Evolutionary conservation across 2,888 invertebrate species (phyloP).

Genomic region (Deilephila elpenor): DNA sequence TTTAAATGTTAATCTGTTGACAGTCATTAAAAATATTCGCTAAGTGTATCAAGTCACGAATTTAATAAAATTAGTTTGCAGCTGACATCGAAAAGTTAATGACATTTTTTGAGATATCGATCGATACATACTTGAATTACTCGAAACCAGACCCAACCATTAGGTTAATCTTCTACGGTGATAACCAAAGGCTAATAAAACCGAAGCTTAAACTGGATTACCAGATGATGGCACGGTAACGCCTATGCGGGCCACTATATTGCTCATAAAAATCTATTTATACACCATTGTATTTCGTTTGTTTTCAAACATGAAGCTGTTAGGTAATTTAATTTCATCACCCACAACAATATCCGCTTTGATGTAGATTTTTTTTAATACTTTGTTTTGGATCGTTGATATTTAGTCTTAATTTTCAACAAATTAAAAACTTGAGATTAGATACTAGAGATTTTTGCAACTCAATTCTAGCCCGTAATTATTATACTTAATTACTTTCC

Average conservation of each 20-base stretch:
- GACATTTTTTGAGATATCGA: not conserved
- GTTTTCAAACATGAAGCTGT: constrained; percentile 31
- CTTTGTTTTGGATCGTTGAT: not conserved
- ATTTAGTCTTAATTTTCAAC: not conserved
- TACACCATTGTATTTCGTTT: constrained; percentile 43
- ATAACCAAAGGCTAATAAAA: constrained; percentile 67
- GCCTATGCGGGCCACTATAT: constrained; percentile 59
- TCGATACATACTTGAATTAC: not conserved
- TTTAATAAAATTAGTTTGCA: constrained; percentile 18
- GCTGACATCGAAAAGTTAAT: constrained; percentile 4
- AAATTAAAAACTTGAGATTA: too few relatives aligned
- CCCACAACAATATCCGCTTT: not conserved
- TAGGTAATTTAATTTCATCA: constrained; percentile 30
- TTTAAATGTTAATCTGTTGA: constrained; percentile 61
- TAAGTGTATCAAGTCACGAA: constrained; percentile 49
- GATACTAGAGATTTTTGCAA: not conserved
- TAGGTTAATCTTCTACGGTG: constrained; percentile 62
- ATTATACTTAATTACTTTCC: not conserved
- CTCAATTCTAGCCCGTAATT: not conserved
- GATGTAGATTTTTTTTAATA: constrained; percentile 1
- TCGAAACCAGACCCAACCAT: constrained; percentile 1
- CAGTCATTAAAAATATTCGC: constrained; percentile 44
- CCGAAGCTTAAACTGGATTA: constrained; percentile 58
- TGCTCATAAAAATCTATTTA: constrained; percentile 55
- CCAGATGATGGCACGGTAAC: constrained; percentile 46